A percentile compares a stretch with the other conserved stretches of the same genome.
Conservation (phyloP, 2,113 vertebrate species). For the Uria aalge region DNA sequence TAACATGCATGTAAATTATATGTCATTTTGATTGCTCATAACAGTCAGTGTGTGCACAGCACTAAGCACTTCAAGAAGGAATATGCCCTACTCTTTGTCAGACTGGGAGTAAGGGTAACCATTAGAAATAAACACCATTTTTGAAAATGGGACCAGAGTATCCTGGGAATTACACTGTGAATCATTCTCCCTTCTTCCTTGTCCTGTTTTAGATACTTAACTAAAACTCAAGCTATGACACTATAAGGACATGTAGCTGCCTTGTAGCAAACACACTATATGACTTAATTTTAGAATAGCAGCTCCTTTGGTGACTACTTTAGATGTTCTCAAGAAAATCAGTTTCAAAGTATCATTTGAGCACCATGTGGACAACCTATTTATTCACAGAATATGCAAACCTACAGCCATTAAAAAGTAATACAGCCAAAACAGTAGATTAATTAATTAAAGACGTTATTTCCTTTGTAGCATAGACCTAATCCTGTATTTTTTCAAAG, state of each 20-base stretch:
- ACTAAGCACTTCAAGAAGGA: not conserved
- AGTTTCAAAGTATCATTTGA: not conserved
- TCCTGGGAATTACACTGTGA: accelerated
- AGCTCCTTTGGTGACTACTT: not conserved
- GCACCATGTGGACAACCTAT: not conserved
- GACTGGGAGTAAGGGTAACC: not conserved
- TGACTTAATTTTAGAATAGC: not conserved
- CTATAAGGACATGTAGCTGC: not conserved
- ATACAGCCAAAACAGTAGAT: not conserved
- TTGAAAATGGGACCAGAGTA: not conserved
- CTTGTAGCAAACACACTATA: not conserved
- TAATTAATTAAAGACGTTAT: not conserved
- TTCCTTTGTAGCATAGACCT: not conserved
- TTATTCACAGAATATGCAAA: not conserved
- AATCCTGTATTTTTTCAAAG: not conserved
- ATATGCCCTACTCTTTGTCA: not conserved
- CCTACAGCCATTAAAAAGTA: not conserved
- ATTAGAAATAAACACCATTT: not conserved
- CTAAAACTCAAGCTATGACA: not conserved
- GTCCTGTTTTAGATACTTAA: not conserved
- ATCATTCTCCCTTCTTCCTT: not conserved
- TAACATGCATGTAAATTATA: not conserved
- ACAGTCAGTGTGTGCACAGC: not conserved
- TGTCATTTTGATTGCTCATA: not conserved
- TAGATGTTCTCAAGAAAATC: not conserved